Base-by-base conservation (phyloP, 2,888 invertebrate species). In the Drosophila helvetica region DNA sequence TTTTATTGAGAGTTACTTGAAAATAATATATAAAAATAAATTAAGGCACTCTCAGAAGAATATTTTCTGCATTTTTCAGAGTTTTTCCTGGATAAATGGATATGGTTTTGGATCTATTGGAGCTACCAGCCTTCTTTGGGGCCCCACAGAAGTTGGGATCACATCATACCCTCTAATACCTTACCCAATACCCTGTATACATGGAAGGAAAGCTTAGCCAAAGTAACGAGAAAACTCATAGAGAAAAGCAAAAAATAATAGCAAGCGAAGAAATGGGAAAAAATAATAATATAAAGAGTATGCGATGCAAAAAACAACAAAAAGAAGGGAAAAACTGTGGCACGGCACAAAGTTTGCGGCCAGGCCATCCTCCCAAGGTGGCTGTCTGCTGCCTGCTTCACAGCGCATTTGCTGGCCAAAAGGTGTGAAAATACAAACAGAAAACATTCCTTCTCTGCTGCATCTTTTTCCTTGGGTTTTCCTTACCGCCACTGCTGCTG, bases 401-500 rank as follows among this genome's bases (percentile, higher is more conserved):
- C 79, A 79, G 85, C 65, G 88, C 88, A 84, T 88, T 85, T 81
- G 82, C 76, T 81, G 79, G 64, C 73, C 85, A 85, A 85, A 80
- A 88, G 85, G 88, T 85, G 85, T 88, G 82, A 85, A 85, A 85
- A 88, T 68, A 79, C 79, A 88, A 82, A 82, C 87, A 81, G 85
- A 8, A 8, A 22, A 22, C 22, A 22, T 22, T 27, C 8, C 85
- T 81, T 70, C 50, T n/a, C 55, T 47, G 12, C 77, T 86, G 80
- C 86, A 80, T 80, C 83, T 80, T 80, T 80, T 63, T 53, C 52
- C 81, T 78, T 22, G 22, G 22, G 70, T 69, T 82, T 71, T 71
- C 62, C 69, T 45, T 70, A 33, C 58, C 52, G 46, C 18, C 46
- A 62, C 48, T 71, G 74, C 86, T 74, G 75, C 48, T 71, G 74